Evolutionary conservation across 2,797 vertebrate species (phyloP).

Genomic region (Rhinophrynus dorsalis): DNA sequence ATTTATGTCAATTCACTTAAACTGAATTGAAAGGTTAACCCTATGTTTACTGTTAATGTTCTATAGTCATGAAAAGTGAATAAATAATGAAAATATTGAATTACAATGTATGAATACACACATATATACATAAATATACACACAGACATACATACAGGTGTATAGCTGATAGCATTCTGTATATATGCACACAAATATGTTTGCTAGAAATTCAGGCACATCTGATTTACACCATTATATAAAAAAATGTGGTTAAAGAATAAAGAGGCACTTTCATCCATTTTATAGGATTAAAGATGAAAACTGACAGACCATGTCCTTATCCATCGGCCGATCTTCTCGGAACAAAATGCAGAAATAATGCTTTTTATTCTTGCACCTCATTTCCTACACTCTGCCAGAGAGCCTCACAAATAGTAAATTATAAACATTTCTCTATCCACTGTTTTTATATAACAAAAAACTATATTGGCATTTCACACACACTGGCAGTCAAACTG

Average conservation of each 20-base stretch:
- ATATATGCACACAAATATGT: neutral
- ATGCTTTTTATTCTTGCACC: conserved; percentile 21
- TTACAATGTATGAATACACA: neutral
- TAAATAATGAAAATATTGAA: too few relatives aligned
- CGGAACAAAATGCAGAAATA: conserved; percentile 31
- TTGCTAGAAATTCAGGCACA: too few relatives aligned
- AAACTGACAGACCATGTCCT: conserved; percentile 42
- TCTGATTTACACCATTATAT: too few relatives aligned
- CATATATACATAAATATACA: neutral
- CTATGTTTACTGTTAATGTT: too few relatives aligned
- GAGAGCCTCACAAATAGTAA: conserved; percentile 20
- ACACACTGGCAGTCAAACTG: neutral
- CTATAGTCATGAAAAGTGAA: too few relatives aligned
- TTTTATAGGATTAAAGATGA: conserved; percentile 32
- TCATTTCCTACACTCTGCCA: conserved; percentile 30
- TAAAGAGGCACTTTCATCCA: conserved; percentile 15
- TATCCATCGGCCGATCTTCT: conserved; percentile 31
- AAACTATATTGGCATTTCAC: neutral
- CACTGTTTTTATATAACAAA: neutral
- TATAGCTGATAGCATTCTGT: too few relatives aligned
- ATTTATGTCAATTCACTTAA: too few relatives aligned
- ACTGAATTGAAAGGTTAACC: too few relatives aligned
- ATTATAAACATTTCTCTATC: neutral
- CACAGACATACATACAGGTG: neutral
- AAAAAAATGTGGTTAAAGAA: too few relatives aligned